A percentile compares a stretch with the other conserved stretches of the same genome.
Evolutionary conservation across 1,140 invertebrate genomes (phyloP).

Genomic region (Caenorhabditis tropicalis): DNA sequence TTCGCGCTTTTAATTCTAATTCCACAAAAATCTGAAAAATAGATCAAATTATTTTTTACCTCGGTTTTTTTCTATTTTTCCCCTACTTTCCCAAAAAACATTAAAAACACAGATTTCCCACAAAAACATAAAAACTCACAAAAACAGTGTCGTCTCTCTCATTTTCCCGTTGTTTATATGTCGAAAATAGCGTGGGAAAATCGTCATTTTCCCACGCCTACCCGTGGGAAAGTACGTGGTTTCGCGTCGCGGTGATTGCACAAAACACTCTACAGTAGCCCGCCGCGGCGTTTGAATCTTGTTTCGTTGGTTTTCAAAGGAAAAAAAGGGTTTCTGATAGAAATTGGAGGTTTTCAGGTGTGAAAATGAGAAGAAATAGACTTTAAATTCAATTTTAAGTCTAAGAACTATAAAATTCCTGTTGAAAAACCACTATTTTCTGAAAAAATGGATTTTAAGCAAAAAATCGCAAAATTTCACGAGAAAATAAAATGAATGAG

Average conservation of each 20-base stretch:
- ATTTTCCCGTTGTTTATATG: neutral
- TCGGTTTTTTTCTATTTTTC: neutral
- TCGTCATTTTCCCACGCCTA: neutral
- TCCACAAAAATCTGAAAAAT: neutral
- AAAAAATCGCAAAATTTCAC: too few relatives aligned
- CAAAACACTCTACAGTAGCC: neutral
- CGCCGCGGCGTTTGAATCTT: neutral
- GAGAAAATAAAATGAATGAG: too few relatives aligned
- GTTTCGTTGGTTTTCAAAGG: too few relatives aligned
- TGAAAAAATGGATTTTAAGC: too few relatives aligned
- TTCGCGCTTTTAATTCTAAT: too few relatives aligned
- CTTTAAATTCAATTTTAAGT: too few relatives aligned
- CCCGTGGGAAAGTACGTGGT: neutral
- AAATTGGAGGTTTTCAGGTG: neutral
- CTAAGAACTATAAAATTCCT: too few relatives aligned
- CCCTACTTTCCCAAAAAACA: too few relatives aligned
- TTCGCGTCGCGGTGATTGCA: neutral
- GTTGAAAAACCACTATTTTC: too few relatives aligned
- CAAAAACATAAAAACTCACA: too few relatives aligned
- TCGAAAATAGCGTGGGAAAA: neutral
- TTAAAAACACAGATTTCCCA: too few relatives aligned
- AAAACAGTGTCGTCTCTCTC: neutral
- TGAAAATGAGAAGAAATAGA: neutral
- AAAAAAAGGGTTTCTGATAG: neutral
- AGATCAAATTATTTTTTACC: neutral